These are phyloP conservation scores for Agrotis puta DNA, from an alignment of 2,888 invertebrate species.

Conservation along the genomic window DNA sequence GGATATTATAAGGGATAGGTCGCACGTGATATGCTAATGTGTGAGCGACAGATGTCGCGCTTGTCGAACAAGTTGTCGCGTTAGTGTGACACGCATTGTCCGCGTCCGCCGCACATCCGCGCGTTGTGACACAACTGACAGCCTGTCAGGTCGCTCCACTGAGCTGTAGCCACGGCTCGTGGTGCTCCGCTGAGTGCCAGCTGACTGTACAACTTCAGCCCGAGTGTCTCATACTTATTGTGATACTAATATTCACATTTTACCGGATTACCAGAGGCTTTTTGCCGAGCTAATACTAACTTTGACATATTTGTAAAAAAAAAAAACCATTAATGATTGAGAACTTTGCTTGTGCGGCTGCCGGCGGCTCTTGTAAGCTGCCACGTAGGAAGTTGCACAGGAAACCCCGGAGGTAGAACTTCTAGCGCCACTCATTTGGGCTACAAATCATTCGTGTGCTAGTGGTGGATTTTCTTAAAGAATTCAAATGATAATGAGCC, in stretches of 20 bases:
- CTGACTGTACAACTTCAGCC: neutral
- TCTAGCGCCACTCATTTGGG: no score
- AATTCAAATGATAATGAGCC: no score
- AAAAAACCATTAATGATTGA: no score
- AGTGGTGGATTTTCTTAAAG: no score
- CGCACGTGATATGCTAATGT: slow-evolving; percentile 39
- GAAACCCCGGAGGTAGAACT: neutral
- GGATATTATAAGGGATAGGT: no score
- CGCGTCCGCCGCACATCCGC: slow-evolving; percentile 5
- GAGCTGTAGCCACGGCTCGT: neutral
- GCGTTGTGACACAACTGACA: neutral
- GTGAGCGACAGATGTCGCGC: slow-evolving; percentile 52
- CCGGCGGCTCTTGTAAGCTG: no score
- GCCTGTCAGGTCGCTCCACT: neutral
- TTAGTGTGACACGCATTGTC: slow-evolving; percentile 43
- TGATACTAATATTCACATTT: neutral
- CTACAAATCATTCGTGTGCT: no score
- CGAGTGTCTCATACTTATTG: neutral
- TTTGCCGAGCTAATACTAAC: neutral
- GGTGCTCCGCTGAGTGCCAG: neutral
- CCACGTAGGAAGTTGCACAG: no score
- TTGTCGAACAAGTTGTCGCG: slow-evolving; percentile 61
- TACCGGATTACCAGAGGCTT: no score
- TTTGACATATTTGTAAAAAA: no score
- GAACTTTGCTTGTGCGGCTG: no score